Conservation (phyloP, 2,797 vertebrate genomes). For the Oryzias dopingdopingensis region DNA sequence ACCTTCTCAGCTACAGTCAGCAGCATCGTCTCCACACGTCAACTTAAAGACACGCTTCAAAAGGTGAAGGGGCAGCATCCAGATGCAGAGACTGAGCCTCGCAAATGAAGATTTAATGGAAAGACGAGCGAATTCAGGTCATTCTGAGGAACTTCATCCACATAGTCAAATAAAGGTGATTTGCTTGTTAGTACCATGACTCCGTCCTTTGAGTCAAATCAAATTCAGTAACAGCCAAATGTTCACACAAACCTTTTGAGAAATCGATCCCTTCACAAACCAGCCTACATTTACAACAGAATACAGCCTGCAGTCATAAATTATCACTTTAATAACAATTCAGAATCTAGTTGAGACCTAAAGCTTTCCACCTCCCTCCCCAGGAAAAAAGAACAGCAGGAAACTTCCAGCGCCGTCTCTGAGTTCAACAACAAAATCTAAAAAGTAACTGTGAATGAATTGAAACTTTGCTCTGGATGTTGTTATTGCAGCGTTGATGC, state of each 20-base stretch:
- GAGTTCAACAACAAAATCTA: conserved; percentile 37
- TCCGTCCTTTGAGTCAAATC: no score
- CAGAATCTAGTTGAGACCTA: conserved; percentile 33
- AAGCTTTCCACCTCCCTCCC: conserved; percentile 21
- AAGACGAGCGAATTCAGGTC: conserved; percentile 25
- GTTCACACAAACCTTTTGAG: no score
- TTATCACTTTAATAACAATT: conserved; percentile 44
- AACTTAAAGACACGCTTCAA: conserved; percentile 13
- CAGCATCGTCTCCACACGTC: conserved; percentile 13
- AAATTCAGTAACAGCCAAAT: no score
- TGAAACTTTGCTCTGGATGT: conserved; percentile 16
- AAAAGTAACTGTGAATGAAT: conserved; percentile 7
- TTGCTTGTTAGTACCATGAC: no score
- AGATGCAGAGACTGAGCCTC: conserved; percentile 17
- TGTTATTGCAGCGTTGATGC: conserved; percentile 28
- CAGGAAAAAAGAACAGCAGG: conserved; percentile 30
- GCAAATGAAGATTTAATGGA: conserved; percentile 18
- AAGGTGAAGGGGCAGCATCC: conserved; percentile 34
- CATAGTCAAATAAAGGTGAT: conserved; percentile 22
- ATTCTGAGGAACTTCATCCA: conserved; percentile 32
- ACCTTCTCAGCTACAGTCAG: conserved; percentile 4
- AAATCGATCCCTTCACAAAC: conserved; percentile 1
- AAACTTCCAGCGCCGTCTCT: conserved; percentile 39
- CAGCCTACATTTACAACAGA: conserved; percentile 17
- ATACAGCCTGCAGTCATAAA: conserved; percentile 40